These are phyloP conservation scores for Athalia cordata DNA, from an alignment of 2,888 invertebrate genomes.

Conservation along the genomic window DNA sequence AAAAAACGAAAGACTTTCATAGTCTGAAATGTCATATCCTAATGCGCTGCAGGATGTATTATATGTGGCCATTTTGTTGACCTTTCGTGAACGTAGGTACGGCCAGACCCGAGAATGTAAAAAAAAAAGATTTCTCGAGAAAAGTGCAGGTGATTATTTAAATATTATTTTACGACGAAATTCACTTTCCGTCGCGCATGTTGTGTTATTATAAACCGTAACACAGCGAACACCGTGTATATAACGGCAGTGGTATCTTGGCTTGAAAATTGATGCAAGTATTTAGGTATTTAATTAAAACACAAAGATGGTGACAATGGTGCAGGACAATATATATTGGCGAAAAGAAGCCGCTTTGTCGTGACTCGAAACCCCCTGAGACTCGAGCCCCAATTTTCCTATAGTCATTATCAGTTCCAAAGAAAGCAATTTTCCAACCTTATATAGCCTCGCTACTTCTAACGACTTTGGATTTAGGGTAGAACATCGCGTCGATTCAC, in stretches of 20 bases:
- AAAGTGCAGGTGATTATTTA: no score
- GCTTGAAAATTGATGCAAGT: constrained; percentile 23
- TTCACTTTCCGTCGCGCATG: no score
- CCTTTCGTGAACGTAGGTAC: background rate
- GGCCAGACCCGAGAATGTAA: background rate
- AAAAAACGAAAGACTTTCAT: background rate
- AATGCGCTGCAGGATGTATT: background rate
- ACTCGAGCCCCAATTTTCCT: constrained; percentile 9
- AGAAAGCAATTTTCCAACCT: constrained; percentile 59
- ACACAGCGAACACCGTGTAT: no score
- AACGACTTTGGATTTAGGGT: constrained; percentile 52
- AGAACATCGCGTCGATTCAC: constrained; percentile 28
- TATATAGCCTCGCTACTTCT: constrained; percentile 47
- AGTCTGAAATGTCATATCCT: background rate
- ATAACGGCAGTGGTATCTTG: background rate
- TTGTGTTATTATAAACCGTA: no score
- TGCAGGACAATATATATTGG: constrained; percentile 10
- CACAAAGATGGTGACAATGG: constrained; percentile 49
- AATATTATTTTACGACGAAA: no score
- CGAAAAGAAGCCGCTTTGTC: constrained; percentile 52
- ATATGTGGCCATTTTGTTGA: background rate
- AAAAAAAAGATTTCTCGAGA: background rate
- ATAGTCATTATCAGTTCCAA: constrained; percentile 54
- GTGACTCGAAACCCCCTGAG: constrained; percentile 48
- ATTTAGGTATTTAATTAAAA: constrained; percentile 57